Conservation (phyloP, 2,888 invertebrate species). For the Physocephala rufipes region DNA sequence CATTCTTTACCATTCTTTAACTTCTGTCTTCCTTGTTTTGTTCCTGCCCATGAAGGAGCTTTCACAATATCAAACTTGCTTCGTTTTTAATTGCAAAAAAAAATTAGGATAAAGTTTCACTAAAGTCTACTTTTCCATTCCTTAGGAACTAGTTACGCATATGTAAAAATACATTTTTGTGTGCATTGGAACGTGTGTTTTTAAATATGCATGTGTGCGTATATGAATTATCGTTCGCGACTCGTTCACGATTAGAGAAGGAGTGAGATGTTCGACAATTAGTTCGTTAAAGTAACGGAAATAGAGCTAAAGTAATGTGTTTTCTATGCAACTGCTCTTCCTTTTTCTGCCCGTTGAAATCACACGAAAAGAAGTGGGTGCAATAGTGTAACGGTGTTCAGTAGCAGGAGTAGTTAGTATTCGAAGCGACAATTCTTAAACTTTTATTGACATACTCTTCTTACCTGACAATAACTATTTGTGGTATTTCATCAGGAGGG, state of each 20-base stretch:
- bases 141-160: no score
- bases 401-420: not conserved
- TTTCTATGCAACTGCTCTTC: conserved; percentile 2
- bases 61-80: not conserved
- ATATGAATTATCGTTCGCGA: not conserved
- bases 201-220: not conserved
- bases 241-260: not conserved
- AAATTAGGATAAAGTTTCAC: not conserved
- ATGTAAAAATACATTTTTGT: no score
- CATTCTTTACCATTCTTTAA: not conserved
- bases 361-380: not conserved
- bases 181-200: no score
- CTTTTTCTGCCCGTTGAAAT: not conserved
- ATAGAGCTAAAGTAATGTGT: conserved; percentile 24
- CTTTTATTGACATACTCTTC: no score
- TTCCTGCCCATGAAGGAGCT: not conserved
- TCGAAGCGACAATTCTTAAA: no score
- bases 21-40: not conserved
- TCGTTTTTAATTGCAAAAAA: not conserved
- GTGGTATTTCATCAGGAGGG: not conserved
- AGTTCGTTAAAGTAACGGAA: conserved; percentile 26
- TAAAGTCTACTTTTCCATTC: no score
- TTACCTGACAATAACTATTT: not conserved
- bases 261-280: no score
- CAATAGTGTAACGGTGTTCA: not conserved